Conservation (phyloP, 1,140 invertebrate genomes). For the Euborellia annulipes region DNA sequence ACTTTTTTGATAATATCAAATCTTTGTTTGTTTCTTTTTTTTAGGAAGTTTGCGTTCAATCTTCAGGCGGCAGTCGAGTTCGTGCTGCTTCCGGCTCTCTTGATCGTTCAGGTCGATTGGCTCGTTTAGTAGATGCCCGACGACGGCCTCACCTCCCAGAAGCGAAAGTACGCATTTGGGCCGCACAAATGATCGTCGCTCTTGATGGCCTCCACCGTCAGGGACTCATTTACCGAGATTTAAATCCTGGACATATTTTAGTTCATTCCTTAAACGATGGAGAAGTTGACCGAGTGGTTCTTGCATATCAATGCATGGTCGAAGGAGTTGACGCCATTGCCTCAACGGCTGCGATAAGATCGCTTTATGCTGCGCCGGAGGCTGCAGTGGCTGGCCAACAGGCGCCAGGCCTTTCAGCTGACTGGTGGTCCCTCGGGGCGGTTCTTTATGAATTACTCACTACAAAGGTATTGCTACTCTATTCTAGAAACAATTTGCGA, state of each 20-base stretch:
- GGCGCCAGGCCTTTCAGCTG: slow-evolving; percentile 35
- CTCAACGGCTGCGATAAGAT: slow-evolving; percentile 24
- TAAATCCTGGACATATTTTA: too few relatives aligned
- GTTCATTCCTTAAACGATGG: not conserved
- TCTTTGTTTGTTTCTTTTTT: too few relatives aligned
- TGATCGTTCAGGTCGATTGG: slow-evolving; percentile 1
- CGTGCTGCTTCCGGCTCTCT: slow-evolving; percentile 9
- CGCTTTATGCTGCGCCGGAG: slow-evolving; percentile 53
- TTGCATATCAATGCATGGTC: slow-evolving; percentile 21
- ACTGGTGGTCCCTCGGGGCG: slow-evolving; percentile 69
- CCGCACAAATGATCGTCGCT: slow-evolving; percentile 50
- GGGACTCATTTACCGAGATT: slow-evolving; percentile 32
- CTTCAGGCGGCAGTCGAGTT: slow-evolving; percentile 4
- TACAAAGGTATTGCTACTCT: slow-evolving; percentile 37
- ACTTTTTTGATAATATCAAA: too few relatives aligned
- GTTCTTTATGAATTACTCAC: slow-evolving; percentile 58
- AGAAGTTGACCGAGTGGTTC: slow-evolving; percentile 8
- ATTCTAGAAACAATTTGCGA: slow-evolving; percentile 26
- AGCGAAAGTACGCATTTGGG: slow-evolving; percentile 40
- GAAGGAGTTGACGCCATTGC: slow-evolving; percentile 22
- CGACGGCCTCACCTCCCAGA: slow-evolving; percentile 24
- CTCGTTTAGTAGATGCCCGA: slow-evolving; percentile 13
- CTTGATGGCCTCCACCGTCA: slow-evolving; percentile 44
- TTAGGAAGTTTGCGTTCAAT: too few relatives aligned
- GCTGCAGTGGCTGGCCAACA: slow-evolving; percentile 27